These are phyloP conservation scores for Probosciger aterrimus DNA, from an alignment of 2,113 vertebrate genomes.

Conservation along the genomic window DNA sequence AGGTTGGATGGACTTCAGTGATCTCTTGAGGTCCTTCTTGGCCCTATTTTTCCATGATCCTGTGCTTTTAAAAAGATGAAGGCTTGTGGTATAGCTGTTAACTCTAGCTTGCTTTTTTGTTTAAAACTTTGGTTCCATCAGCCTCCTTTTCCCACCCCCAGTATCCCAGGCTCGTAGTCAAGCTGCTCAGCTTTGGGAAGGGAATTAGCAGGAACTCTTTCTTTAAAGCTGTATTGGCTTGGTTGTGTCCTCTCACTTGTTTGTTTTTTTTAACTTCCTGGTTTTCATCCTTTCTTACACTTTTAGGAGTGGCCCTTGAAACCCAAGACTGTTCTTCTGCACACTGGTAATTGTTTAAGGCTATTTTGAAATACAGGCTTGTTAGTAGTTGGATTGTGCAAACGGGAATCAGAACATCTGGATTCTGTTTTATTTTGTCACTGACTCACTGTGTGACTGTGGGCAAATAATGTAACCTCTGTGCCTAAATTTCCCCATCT, in stretches of 20 bases:
- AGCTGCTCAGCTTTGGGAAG: not conserved
- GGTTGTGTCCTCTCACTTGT: not conserved
- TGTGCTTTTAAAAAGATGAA: not conserved
- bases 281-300: not conserved
- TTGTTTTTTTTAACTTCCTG: not conserved
- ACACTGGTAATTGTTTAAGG: not conserved
- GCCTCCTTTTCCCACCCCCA: not conserved
- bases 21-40: conserved; percentile 5
- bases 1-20: not conserved
- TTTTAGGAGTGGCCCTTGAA: not conserved
- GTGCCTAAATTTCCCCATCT: conserved; percentile 67
- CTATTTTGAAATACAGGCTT: not conserved
- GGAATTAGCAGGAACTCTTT: not conserved
- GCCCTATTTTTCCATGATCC: not conserved
- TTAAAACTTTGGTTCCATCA: not conserved
- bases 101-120: not conserved
- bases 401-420: not conserved
- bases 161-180: not conserved
- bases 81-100: not conserved
- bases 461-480: conserved; percentile 64
- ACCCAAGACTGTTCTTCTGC: not conserved
- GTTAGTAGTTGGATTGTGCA: not conserved
- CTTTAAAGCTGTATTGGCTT: conserved; percentile 1
- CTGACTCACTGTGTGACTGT: conserved; percentile 41
- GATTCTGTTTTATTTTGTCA: conserved; percentile 10